These are phyloP conservation scores for Drepana arcuata DNA, from an alignment of 1,140 invertebrate species.

Conservation along the genomic window DNA sequence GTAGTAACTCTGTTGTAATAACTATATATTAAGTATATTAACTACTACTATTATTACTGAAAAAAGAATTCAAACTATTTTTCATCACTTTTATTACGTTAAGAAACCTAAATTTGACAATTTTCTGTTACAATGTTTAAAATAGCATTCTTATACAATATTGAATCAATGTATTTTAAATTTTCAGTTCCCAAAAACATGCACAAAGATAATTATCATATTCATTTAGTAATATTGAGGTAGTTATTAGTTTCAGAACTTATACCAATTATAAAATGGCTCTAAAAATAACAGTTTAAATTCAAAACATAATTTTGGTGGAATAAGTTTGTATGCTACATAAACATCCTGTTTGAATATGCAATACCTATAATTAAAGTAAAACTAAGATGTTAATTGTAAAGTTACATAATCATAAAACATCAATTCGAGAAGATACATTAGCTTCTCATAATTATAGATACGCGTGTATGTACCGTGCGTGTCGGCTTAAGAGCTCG, in stretches of 20 bases:
- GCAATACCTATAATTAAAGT: too few relatives aligned
- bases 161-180: slow-evolving; percentile 51
- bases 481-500: too few relatives aligned
- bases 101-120: slow-evolving; percentile 70
- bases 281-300: slow-evolving; percentile 62
- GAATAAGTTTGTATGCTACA: slow-evolving; percentile 23
- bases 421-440: slow-evolving; percentile 40
- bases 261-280: slow-evolving; percentile 67
- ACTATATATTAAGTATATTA: too few relatives aligned
- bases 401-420: too few relatives aligned
- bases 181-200: slow-evolving; percentile 66
- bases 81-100: slow-evolving; percentile 62
- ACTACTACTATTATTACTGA: too few relatives aligned
- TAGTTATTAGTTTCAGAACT: slow-evolving; percentile 71
- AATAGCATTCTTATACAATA: slow-evolving; percentile 64
- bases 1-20: too few relatives aligned
- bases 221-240: slow-evolving; percentile 70
- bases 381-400: too few relatives aligned
- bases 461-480: slow-evolving; percentile 10
- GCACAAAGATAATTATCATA: slow-evolving; percentile 68
- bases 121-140: slow-evolving; percentile 58
- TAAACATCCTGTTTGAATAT: slow-evolving; percentile 28
- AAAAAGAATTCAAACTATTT: slow-evolving; percentile 26
- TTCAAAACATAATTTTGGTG: slow-evolving; percentile 41
- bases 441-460: slow-evolving; percentile 26